Evolutionary conservation across 2,113 vertebrate genomes (phyloP), one percentile per base, ranked within the genome.

Genomic region (Laterallus jamaicensis): DNA sequence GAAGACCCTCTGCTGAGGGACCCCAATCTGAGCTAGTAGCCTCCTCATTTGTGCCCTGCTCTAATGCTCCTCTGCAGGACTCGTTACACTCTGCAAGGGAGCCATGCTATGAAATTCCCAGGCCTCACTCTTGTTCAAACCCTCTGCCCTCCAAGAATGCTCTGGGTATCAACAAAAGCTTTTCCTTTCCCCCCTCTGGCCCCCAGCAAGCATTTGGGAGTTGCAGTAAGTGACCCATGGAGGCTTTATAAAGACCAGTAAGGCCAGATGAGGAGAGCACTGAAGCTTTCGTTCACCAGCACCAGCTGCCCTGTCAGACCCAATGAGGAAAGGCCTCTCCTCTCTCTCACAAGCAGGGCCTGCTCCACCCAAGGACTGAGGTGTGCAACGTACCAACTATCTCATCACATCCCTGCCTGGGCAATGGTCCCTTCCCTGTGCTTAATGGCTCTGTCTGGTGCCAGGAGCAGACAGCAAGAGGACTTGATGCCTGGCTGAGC

Each of bases 391-490:
- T 75, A 87, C 82, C 81, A 74, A 16, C n/a, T 22, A 31, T 12
- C 66, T 93, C 70, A 50, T 50, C 88, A 66, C 60, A 88, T 85
- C 69, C 62, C 1, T 2, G 63, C 81, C 77, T 6, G 20, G 75
- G 73, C 85, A 97, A 17, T 2, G 37, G 40, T 95, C 89, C 79
- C 37, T 80, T 26, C 59, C 58, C 50, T 32, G 17, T 78, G 73
- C 83, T 91, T 94, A 88, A 96, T 74, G 76, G 84, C 71, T 88
- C 59, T 75, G n/a, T 40, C 86, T 73, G 73, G 58, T 96, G 95
- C 89, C 95, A 91, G 59, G 42, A 90, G 60, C 26, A 68, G 13
- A 3, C 13, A 86, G 73, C 64, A 68, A 44, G 74, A 91, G 62
- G 50, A 91, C 68, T 71, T 56, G 74, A 90, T 52, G 76, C 79